A percentile compares a stretch with the other conserved stretches of the same genome.
These are phyloP conservation scores for Ectropis crepuscularia DNA, from an alignment of 2,888 invertebrate species.

Conservation along the genomic window DNA sequence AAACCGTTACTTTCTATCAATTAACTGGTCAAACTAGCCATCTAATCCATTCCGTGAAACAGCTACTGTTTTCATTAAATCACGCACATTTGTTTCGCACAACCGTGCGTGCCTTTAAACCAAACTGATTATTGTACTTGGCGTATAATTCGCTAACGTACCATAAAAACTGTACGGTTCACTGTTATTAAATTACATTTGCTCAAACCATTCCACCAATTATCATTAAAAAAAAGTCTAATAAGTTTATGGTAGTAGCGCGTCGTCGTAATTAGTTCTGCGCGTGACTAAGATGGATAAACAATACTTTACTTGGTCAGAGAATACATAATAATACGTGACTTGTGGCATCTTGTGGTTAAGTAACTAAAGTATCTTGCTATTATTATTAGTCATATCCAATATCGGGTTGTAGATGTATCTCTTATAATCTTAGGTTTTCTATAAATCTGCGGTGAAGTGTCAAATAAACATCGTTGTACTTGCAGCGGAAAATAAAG, in stretches of 20 bases:
- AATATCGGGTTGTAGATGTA: conserved; percentile 12
- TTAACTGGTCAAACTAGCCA: too few relatives aligned
- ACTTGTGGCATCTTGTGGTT: conserved; percentile 26
- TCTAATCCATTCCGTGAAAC: too few relatives aligned
- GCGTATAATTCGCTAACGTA: conserved; percentile 5
- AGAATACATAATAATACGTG: conserved; percentile 4
- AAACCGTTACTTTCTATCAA: too few relatives aligned
- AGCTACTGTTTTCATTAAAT: too few relatives aligned
- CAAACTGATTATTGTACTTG: background rate
- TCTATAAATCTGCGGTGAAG: background rate
- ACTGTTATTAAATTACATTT: conserved; percentile 2
- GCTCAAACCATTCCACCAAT: conserved; percentile 1
- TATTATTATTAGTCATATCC: conserved; percentile 19
- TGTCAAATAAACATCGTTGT: too few relatives aligned
- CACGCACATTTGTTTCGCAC: too few relatives aligned
- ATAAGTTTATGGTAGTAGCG: conserved; percentile 4
- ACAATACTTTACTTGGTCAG: conserved; percentile 1
- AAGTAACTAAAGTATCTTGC: conserved; percentile 8
- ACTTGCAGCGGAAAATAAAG: too few relatives aligned
- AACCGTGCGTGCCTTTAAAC: too few relatives aligned
- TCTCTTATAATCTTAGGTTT: conserved; percentile 3
- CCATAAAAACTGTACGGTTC: background rate
- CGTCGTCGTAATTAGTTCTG: conserved; percentile 7
- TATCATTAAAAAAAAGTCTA: conserved; percentile 1
- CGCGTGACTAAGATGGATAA: conserved; percentile 25